Base-by-base conservation (phyloP, 1,140 invertebrate species). In the Trypoxylus dichotomus region DNA sequence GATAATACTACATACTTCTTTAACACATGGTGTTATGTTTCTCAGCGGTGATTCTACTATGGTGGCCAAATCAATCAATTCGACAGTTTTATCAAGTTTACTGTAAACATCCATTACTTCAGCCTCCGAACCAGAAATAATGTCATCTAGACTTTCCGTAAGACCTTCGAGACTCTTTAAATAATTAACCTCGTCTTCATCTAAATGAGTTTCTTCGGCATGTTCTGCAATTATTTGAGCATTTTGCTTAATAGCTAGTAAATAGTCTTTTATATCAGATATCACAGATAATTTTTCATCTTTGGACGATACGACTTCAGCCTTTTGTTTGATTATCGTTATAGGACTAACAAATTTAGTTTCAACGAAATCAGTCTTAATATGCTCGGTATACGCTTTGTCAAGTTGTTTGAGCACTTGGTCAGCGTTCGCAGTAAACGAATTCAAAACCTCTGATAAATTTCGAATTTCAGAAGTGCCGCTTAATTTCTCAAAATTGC, bases 1-100 rank as follows among this genome's bases (percentile, higher is more conserved):
- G n/a, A 79, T 73, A 75, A 80, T 80, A 72, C 79, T 79, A 37
- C 79, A 80, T 1, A 73, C 77, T 47, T 79, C 41, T 73, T 74
- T 80, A 13, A 80, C 75, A 27, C 72, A 74, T 11, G 78, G 78
- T 11, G 75, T 76, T 47, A 80, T 77, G 32, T 82, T 80, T 0
- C 83, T 83, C 13, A 87, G 83, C 7, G 85, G 82, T 7, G 79
- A 83, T 15, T 87, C 83, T 37, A 85, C 29, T 25, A 86, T 79
- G 0, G 85, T 85, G 0, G 87, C 74, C 71, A 86, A 83, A 13
- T 86, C 82, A 2, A 86, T 84, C 42, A 87, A 82, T 7, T 85
- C 83, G 42, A 86, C 82, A 54, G 86, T 73, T 3, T 85, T 77
- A 32, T 86, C 86, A 25, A 86, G 82, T 5, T 83, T 83, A 29